phyloP scores from a whole-genome alignment of 2,113 vertebrate species.

The Brevimyrus niger region DNA sequence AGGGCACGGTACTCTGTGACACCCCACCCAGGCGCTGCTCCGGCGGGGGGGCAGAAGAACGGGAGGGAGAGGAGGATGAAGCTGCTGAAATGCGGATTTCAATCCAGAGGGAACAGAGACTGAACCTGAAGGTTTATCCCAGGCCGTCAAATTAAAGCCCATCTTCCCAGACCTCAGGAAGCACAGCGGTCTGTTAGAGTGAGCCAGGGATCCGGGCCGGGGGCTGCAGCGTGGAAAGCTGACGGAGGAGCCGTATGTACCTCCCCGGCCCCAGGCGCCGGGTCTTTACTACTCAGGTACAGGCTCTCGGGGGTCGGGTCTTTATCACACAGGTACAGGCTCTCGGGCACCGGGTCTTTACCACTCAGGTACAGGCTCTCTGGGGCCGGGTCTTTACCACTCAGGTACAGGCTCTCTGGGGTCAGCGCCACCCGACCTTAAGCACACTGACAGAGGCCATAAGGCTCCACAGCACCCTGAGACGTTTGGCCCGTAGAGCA shows the following conservation, averaged over 20 bases:
- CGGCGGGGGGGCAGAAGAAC: background rate
- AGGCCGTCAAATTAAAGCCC: background rate
- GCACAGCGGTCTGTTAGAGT: background rate
- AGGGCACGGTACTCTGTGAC: constrained; percentile 42
- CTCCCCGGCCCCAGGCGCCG: background rate
- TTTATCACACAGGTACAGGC: background rate
- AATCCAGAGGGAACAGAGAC: background rate
- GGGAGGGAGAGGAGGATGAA: background rate
- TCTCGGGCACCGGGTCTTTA: background rate
- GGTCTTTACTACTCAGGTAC: background rate
- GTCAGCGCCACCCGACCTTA: background rate
- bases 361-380: background rate
- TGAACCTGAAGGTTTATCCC: background rate
- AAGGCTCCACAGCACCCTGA: background rate
- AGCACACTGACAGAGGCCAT: background rate
- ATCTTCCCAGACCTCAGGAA: background rate
- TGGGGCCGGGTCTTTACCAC: background rate
- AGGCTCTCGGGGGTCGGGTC: background rate
- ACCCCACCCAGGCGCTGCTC: constrained; percentile 61
- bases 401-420: background rate
- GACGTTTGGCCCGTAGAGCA: background rate
- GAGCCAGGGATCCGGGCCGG: background rate
- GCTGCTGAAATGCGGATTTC: background rate
- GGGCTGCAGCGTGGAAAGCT: background rate
- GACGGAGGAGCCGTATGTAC: background rate